Base-by-base conservation (phyloP, 2,888 invertebrate genomes). In the Orthosia gracilis region DNA sequence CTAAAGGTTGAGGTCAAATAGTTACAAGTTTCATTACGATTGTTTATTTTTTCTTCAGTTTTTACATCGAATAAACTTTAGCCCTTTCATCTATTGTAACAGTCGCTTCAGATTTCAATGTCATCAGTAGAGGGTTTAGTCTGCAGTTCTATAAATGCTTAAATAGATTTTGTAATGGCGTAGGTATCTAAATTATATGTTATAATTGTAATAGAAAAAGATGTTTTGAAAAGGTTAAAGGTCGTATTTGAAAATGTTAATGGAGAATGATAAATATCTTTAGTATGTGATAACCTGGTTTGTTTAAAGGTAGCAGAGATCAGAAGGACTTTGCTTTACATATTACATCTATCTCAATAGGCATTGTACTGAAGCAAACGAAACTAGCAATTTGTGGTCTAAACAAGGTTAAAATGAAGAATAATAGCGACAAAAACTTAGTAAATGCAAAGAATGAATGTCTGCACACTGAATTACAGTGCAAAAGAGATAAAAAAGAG, bases 41-140 rank as follows among this genome's bases (percentile, higher is more conserved):
- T 73, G 59, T 67, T 64, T 80, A 64, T 67, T 64, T 64, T 66
- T n/a, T 18, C 57, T 76, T 45, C 2, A 58, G 15, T 45, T 82
- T 55, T 81, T 61, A 54, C 17, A 61, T 23, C 17, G 12, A 26
- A 15, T 62, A 61, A 68, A 61, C 57, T 26, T 67, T 54, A 68
- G 26, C 18, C 78, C 64, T 72, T 52, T 21, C 23, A 13, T 63
- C 45, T 78, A 59, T 66, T 78, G 73, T 80, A 69, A n/a, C 55
- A 52, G 47, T 26, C 47, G 50, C 12, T 40, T 71, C 21, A 59
- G 40, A 59, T 82, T 69, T 69, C 77, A 82, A 80, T 50, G 66
- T 70, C 77, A 26, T 52, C 15, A 13, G 9, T 52, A 52, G 11
- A 52, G 26, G 15, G 18, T 13, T 26, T 18, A 58, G 57, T 45